These are phyloP conservation scores for Bettongia penicillata DNA, from an alignment of 2,113 vertebrate species.

Conservation along the genomic window DNA sequence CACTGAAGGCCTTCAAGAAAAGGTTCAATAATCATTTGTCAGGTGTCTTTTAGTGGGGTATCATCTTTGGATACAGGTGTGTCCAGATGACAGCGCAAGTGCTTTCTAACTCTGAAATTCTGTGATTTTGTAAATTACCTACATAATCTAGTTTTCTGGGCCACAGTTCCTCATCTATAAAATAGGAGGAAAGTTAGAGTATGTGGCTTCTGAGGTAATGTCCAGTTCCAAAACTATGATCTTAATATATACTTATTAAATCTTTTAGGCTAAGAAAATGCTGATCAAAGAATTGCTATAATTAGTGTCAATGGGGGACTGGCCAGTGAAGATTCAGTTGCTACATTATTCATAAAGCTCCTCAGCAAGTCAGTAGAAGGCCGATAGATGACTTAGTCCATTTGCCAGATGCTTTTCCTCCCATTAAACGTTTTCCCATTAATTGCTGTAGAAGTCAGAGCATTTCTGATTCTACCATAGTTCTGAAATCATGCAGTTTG, in stretches of 20 bases:
- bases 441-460: conserved; percentile 29
- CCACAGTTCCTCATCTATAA: neutral
- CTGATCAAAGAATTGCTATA: neutral
- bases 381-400: neutral
- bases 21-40: neutral
- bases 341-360: neutral
- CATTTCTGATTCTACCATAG: conserved; percentile 42
- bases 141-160: neutral
- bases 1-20: neutral
- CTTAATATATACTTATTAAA: neutral
- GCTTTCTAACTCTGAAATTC: neutral
- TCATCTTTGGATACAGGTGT: neutral
- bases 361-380: conserved; percentile 57
- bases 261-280: neutral
- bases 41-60: neutral
- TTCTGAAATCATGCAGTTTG: conserved; percentile 55
- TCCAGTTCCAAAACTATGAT: neutral
- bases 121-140: neutral
- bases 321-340: neutral
- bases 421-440: neutral
- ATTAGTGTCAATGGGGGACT: conserved; percentile 39
- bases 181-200: conserved; percentile 50
- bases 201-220: conserved; percentile 61
- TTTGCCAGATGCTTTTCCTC: neutral
- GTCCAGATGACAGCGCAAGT: neutral